Evolutionary conservation across 1,140 invertebrate genomes (phyloP).

Genomic region (Laodelphax striatellus): DNA sequence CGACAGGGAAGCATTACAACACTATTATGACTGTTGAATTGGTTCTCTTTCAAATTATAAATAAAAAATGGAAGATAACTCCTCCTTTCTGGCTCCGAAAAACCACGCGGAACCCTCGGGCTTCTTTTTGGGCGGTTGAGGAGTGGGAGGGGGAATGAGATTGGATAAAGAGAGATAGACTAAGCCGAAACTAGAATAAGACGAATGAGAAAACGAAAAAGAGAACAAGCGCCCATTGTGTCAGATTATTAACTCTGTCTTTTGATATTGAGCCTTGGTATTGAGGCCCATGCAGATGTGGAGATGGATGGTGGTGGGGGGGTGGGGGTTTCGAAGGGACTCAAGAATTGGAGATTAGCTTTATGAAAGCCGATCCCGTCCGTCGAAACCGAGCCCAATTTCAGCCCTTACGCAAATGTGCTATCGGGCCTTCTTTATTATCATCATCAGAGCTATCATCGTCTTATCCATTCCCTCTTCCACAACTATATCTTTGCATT

Average conservation of each 20-base stretch:
- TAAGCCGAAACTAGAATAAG: too few species aligned
- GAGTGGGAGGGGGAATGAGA: too few species aligned
- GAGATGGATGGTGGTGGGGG: conserved; percentile 17
- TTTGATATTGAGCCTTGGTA: not conserved
- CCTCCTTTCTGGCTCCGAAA: not conserved
- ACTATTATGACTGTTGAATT: conserved; percentile 13
- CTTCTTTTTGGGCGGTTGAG: not conserved
- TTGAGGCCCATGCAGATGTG: conserved; percentile 11
- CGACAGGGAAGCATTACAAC: too few species aligned
- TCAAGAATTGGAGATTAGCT: conserved; percentile 31
- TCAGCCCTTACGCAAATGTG: conserved; percentile 1
- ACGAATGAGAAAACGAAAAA: too few species aligned
- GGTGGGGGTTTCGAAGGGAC: conserved; percentile 12
- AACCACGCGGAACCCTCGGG: not conserved
- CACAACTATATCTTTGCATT: too few species aligned
- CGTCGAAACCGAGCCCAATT: too few species aligned
- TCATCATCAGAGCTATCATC: not conserved
- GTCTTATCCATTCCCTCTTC: not conserved
- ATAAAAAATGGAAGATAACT: conserved; percentile 13
- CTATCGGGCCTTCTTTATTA: not conserved
- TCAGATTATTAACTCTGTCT: conserved; percentile 2
- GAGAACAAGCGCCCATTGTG: not conserved
- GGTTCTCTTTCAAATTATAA: conserved; percentile 4
- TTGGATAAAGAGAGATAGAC: too few species aligned
- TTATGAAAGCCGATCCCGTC: conserved; percentile 28